phyloP scores from a whole-genome alignment of 2,113 vertebrate species.

The Rhipidura dahli region DNA sequence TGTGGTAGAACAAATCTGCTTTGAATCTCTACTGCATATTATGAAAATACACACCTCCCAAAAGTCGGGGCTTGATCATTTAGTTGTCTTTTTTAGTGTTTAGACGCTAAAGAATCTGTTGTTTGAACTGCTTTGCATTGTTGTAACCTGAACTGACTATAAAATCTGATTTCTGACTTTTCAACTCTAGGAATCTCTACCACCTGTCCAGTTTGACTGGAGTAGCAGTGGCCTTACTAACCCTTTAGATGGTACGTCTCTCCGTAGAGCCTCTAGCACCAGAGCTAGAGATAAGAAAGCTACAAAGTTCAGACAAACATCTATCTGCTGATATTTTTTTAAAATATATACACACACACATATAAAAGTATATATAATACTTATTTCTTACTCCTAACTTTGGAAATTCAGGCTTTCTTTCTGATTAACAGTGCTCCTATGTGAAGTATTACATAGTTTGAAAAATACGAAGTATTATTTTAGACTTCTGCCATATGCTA shows the following conservation, averaged over 20 bases:
- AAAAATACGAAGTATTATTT: conserved; percentile 45
- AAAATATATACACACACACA: neutral
- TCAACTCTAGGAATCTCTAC: conserved; percentile 84
- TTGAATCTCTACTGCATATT: neutral
- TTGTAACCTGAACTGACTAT: conserved; percentile 72
- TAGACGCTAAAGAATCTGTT: conserved; percentile 54
- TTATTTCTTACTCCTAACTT: conserved; percentile 74
- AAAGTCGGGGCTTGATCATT: neutral
- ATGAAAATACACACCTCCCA: neutral
- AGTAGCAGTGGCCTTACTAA: conserved; percentile 98
- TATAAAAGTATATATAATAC: conserved; percentile 24
- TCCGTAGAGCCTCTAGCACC: conserved; percentile 88
- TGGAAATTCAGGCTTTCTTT: conserved; percentile 87
- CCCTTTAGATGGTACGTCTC: conserved; percentile 95
- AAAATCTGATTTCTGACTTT: conserved; percentile 80
- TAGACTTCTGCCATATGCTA: conserved; percentile 49
- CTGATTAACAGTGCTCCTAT: conserved; percentile 63
- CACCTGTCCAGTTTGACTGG: conserved; percentile 91
- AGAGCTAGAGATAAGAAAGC: conserved; percentile 89
- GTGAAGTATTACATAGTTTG: conserved; percentile 47
- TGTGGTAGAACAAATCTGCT: neutral
- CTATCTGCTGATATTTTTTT: conserved; percentile 80
- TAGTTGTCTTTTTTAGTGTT: conserved; percentile 40
- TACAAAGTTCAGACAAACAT: conserved; percentile 82
- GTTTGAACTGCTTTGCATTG: conserved; percentile 71